Percentiles rank a stretch among this genome's conserved stretches.
Conservation (phyloP, 2,113 vertebrate genomes). For the Naja naja region DNA sequence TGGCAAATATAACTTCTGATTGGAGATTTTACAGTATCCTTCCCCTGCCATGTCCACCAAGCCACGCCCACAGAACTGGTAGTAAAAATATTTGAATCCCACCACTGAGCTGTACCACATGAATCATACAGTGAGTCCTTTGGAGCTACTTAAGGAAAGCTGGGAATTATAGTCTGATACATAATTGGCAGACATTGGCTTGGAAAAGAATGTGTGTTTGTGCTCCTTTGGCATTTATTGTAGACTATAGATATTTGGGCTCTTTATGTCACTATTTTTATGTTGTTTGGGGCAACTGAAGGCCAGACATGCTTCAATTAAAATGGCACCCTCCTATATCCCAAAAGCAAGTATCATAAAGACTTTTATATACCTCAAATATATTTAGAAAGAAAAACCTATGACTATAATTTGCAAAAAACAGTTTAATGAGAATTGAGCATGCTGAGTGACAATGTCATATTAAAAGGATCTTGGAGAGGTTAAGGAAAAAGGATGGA, state of each 20-base stretch:
- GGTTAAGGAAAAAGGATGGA: background rate
- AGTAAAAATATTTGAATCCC: too few relatives aligned
- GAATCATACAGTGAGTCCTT: background rate
- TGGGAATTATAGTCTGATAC: background rate
- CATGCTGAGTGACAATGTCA: background rate
- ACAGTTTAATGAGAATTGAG: background rate
- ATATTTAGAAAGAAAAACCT: background rate
- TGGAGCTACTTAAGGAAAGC: background rate
- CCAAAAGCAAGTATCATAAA: background rate
- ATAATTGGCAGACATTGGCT: background rate
- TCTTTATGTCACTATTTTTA: background rate
- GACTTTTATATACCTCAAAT: background rate
- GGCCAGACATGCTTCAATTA: background rate
- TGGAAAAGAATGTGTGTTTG: background rate
- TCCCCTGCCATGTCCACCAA: too few relatives aligned
- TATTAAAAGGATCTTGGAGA: background rate
- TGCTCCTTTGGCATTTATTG: background rate
- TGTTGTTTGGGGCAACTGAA: background rate
- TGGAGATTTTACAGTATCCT: too few relatives aligned
- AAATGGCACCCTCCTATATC: background rate
- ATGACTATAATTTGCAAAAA: background rate
- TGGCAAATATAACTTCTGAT: too few relatives aligned
- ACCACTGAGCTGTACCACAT: background rate
- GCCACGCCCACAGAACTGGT: too few relatives aligned
- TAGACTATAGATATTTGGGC: background rate